Base-by-base conservation (phyloP, 2,888 invertebrate species). In the Opisthograptis luteolata region DNA sequence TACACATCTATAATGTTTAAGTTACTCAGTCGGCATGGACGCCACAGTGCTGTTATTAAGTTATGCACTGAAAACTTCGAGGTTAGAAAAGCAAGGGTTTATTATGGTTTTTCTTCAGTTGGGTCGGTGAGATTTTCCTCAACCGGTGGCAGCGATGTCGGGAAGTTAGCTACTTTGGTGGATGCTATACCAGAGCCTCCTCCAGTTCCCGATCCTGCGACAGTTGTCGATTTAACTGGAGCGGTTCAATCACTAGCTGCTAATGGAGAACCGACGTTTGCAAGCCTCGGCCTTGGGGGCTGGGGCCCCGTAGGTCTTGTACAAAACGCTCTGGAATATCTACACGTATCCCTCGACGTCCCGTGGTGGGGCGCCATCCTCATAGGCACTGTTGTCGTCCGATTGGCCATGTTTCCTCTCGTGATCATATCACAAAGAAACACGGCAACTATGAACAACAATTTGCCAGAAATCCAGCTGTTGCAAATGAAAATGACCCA, bases 341-440 rank as follows among this genome's bases (percentile, higher is more conserved):
- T 98, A 25, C 99, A 99, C 75, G 92, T 96, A n/a, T 84, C 92
- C 0, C 81, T 93, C 7, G 96, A 95, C 63, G 59, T 99, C 7
- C 99, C 99, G 0, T 99, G 99, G 99, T 99, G 98, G 98, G 94
- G 92, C 24, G 91, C 96, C 7, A 98, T 99, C 64, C 91, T 94
- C 1, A 84, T 95, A 43, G 96, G 95, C n/a, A 98, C 98, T 0
- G 50, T 96, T 1, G 80, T 93, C 19, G 93, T 98, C 0, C 93
- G 99, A 68, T 70, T 94, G 0, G 62, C 93, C 0, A 91, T 98
- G 77, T 97, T 99, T 66, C 98, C 98, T 0, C 79, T 99, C 43
- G 96, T 98, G 0, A 92, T 99, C 41, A 81, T 94, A 67, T 89
- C 96, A 0, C 98, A 98, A 84, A 93, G 94, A 63, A 96, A 96